phyloP scores from a whole-genome alignment of 2,113 vertebrate species.

The Clarias magur region DNA sequence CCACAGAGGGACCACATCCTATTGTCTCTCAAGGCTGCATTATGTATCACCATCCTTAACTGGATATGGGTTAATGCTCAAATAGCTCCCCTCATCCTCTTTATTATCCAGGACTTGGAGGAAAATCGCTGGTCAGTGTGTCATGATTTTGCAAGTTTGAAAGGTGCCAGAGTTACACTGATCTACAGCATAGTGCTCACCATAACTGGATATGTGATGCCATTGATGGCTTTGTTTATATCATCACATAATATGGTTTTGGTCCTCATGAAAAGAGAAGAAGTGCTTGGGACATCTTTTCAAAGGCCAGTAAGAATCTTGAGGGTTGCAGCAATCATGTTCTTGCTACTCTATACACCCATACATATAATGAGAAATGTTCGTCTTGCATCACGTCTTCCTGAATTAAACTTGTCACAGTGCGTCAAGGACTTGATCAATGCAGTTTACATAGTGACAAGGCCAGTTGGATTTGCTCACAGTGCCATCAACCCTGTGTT shows the following conservation, averaged over 20 bases:
- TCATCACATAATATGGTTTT: constrained; percentile 76
- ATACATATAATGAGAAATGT: constrained; percentile 88
- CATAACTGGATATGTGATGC: constrained; percentile 79
- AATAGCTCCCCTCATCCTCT: constrained; percentile 74
- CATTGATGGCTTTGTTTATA: constrained; percentile 76
- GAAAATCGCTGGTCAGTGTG: constrained; percentile 60
- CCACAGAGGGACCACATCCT: constrained; percentile 72
- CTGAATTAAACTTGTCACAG: accelerated
- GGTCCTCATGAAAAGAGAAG: constrained; percentile 71
- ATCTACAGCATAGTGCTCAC: constrained; percentile 83
- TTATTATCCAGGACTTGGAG: constrained; percentile 60
- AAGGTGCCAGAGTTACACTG: accelerated
- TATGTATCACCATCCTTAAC: constrained; percentile 64
- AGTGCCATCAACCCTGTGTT: constrained; percentile 86
- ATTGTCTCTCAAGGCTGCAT: constrained; percentile 67
- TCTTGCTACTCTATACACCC: constrained; percentile 82
- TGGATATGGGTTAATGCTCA: constrained; percentile 80
- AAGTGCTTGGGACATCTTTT: constrained; percentile 57
- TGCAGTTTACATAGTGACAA: constrained; percentile 66
- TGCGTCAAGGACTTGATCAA: constrained; percentile 60
- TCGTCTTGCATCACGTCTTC: constrained; percentile 67
- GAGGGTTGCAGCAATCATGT: constrained; percentile 69
- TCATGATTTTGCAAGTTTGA: constrained; percentile 80
- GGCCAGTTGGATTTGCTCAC: constrained; percentile 84
- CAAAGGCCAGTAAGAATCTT: constrained; percentile 75